phyloP scores from a whole-genome alignment of 64 coral and sea anemone genomes.

The Acropora yongei region DNA sequence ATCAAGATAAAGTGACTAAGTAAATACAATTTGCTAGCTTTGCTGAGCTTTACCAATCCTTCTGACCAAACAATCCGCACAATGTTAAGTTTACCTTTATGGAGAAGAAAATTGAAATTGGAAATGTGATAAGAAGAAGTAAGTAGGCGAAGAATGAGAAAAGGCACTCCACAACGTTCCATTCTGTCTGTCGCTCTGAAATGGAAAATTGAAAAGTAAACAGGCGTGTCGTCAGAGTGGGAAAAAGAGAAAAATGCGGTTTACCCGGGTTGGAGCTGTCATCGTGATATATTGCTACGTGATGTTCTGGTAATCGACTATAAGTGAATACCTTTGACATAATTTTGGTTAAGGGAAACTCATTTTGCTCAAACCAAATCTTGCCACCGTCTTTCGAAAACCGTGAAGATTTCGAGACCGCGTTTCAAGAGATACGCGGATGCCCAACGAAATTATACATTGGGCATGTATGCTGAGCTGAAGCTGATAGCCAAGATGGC shows the following conservation, averaged over 20 bases:
- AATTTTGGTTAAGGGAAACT: not conserved
- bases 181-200: constrained; percentile 32
- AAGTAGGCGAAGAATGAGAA: constrained; percentile 58
- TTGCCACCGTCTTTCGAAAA: not conserved
- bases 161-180: constrained; percentile 55
- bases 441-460: not conserved
- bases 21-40: too few species aligned
- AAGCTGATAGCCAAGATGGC: constrained; percentile 80
- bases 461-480: constrained; percentile 24
- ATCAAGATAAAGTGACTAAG: too few species aligned
- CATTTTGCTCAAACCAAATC: not conserved
- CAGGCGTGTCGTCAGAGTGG: too few species aligned
- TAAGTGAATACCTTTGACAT: constrained; percentile 89
- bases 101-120: constrained; percentile 92
- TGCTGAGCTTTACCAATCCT: too few species aligned
- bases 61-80: not conserved
- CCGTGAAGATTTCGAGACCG: not conserved
- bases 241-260: not conserved
- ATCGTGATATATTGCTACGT: constrained; percentile 88
- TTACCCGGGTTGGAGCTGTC: constrained; percentile 68
- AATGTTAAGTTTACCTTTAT: constrained; percentile 73
- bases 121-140: constrained; percentile 77
- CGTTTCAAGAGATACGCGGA: not conserved
- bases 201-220: not conserved
- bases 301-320: constrained; percentile 85